Evolutionary conservation across 2,113 vertebrate genomes (phyloP).

Genomic region (Opisthocomus hoazin): DNA sequence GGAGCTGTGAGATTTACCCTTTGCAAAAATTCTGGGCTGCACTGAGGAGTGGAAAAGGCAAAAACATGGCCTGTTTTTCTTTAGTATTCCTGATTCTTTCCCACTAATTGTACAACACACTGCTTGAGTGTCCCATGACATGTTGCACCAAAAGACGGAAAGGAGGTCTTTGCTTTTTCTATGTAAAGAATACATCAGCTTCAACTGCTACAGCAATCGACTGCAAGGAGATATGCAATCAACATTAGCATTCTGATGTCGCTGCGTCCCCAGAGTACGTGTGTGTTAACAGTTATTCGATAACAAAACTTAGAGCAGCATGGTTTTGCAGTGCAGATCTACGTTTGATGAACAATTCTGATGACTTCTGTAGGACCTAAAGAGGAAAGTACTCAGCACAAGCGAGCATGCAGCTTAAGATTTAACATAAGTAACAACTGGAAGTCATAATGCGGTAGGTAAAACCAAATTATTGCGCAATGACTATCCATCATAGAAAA

Average conservation of each 20-base stretch:
- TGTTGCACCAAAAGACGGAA: neutral
- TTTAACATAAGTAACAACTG: neutral
- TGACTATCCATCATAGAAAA: neutral
- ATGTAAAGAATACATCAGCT: neutral
- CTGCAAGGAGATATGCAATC: neutral
- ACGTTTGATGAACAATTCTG: neutral
- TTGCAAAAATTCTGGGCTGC: neutral
- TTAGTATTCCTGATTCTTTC: neutral
- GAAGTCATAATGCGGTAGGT: neutral
- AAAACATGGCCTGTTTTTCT: neutral
- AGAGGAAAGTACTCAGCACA: neutral
- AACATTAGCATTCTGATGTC: neutral
- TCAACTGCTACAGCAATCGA: neutral
- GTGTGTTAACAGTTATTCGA: too few species aligned
- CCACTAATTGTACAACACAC: neutral
- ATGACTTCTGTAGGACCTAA: neutral
- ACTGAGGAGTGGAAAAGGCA: neutral
- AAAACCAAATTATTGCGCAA: neutral
- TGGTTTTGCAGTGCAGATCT: neutral
- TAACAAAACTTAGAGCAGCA: neutral
- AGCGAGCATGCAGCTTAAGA: neutral
- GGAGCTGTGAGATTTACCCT: neutral
- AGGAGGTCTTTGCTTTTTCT: neutral
- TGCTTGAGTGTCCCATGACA: neutral
- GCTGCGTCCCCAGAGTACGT: accelerated